Base-by-base conservation (phyloP, 1,140 invertebrate species). In the Leptopilina boulardi region DNA sequence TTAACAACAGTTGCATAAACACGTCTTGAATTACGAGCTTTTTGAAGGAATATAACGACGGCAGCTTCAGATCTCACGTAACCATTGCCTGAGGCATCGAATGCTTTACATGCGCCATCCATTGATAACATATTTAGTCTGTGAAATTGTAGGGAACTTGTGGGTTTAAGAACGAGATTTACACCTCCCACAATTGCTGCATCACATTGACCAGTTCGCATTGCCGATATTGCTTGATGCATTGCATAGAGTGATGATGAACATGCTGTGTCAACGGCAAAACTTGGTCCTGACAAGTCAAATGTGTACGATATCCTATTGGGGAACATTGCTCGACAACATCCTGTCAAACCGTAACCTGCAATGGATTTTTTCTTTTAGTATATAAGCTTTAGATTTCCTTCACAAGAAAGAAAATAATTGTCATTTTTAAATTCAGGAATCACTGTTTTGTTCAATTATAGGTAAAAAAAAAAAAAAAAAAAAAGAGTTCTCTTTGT, bases 261-360 rank as follows among this genome's bases (percentile, higher is more conserved):
- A 90, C 98, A 99, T 0, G 98, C 98, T 9, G 98, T 99, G 90
- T 99, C 98, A 6, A 99, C 90, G 4, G 96, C 94, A 89, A 96
- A 98, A 89, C 97, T 98, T 1, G 98, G 98, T 13, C 98, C 95
- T 82, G 91, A 95, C 77, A 99, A 96, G 85, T 99, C 97, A 91
- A 99, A 99, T 10, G 97, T 96, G 91, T 95, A 99, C 0, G 98
- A 99, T 42, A 99, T 93, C 85, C 98, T 94, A 89, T 99, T 99
- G 47, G 98, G 94, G 89, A 99, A 98, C 98, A 99, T 99, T 30
- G 97, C 96, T 51, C 96, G 92, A 72, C 95, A 95, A 89, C 97
- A 98, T 23, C 98, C 98, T 3, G 96, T 98, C 80, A 99, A 92
- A 41, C 95, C 96, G 91, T 99, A 99, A 38, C 89, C 88, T 90